A percentile compares a stretch with the other conserved stretches of the same genome.
Conservation (phyloP, 1,140 invertebrate species). For the Drosophila ananassae region DNA sequence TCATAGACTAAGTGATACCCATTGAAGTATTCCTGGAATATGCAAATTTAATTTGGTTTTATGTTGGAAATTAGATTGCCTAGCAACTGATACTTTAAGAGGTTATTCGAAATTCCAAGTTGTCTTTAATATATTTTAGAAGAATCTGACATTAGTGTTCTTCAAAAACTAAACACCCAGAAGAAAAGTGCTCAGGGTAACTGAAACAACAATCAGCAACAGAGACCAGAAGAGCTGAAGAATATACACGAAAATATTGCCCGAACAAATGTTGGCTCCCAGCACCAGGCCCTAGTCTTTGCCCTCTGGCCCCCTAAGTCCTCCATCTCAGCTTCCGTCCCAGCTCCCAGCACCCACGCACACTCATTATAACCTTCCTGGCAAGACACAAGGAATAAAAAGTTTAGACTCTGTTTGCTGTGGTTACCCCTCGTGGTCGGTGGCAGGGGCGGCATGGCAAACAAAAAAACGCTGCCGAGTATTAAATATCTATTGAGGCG, state of each 20-base stretch:
- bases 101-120: not conserved
- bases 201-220: constrained; percentile 59
- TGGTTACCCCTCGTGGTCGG: constrained; percentile 45
- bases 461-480: constrained; percentile 65
- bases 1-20: constrained; percentile 24
- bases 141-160: not conserved
- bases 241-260: constrained; percentile 75
- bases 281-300: not conserved
- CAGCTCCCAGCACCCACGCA: not conserved
- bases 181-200: not conserved
- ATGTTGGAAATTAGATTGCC: not conserved
- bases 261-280: constrained; percentile 63
- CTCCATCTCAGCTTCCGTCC: not conserved
- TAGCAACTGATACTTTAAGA: not conserved
- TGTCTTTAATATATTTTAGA: not conserved
- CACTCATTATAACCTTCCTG: constrained; percentile 64
- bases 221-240: constrained; percentile 69
- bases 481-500: constrained; percentile 77
- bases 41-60: constrained; percentile 5
- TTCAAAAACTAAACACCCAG: not conserved
- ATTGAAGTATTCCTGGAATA: constrained; percentile 1
- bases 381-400: constrained; percentile 31
- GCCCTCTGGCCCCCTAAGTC: not conserved
- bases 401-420: constrained; percentile 69
- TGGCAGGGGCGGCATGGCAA: constrained; percentile 7